Percentiles rank a stretch among this genome's conserved stretches.
phyloP scores from a whole-genome alignment of 2,888 invertebrate genomes.

The Acanthosepion lycidas region DNA sequence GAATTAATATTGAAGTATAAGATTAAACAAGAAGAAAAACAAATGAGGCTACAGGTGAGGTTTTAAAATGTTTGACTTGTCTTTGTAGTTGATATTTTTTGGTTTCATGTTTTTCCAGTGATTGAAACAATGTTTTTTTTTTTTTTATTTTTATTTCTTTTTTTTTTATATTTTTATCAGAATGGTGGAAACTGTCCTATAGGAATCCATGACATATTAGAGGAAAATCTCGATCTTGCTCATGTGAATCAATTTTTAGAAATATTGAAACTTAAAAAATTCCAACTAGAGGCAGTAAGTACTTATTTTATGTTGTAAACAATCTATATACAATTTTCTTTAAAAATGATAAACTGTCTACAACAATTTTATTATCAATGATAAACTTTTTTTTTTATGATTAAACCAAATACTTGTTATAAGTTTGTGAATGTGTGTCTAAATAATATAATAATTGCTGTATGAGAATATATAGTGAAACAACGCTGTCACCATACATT shows the following conservation, averaged over 20 bases:
- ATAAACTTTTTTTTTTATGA: too few relatives aligned
- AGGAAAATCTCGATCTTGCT: constrained; percentile 79
- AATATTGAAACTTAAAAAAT: constrained; percentile 85
- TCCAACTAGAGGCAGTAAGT: constrained; percentile 84
- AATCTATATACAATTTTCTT: not conserved
- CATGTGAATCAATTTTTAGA: constrained; percentile 89
- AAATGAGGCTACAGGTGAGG: constrained; percentile 57
- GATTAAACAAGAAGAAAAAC: constrained; percentile 68
- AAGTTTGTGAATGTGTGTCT: too few relatives aligned
- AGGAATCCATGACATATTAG: constrained; percentile 61
- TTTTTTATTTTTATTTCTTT: not conserved
- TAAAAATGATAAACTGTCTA: too few relatives aligned
- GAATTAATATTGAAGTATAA: constrained; percentile 84
- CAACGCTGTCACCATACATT: too few relatives aligned
- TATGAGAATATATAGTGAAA: too few relatives aligned
- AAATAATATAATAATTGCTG: too few relatives aligned
- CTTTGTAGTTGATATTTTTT: not conserved
- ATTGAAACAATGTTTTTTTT: not conserved
- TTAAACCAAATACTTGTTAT: too few relatives aligned
- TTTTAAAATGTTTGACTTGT: not conserved
- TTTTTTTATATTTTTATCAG: constrained; percentile 45
- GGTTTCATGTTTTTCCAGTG: not conserved
- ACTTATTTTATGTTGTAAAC: not conserved
- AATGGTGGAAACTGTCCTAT: constrained; percentile 51
- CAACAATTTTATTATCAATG: too few relatives aligned